Evolutionary conservation across 1,140 invertebrate species (phyloP), one percentile per base, ranked within the genome.

Genomic region (Calliphora vicina): DNA sequence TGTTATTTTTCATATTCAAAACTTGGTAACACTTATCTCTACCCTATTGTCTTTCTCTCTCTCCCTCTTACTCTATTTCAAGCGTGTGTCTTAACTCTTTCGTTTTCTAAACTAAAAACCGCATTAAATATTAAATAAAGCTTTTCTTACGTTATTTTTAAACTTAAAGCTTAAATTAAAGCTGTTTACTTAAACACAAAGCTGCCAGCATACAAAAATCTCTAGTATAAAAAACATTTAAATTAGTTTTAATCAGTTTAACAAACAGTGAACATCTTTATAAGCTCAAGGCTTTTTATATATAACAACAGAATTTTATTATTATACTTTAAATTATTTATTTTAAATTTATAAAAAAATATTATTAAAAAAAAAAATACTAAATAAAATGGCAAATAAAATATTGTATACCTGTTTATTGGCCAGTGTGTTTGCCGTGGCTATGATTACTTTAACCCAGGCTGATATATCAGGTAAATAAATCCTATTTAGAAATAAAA

Each of bases 61-160:
- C n/a, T n/a, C n/a, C n/a, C n/a, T n/a, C n/a, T n/a, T n/a, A n/a
- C n/a, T n/a, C n/a, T n/a, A n/a, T n/a, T n/a, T n/a, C n/a, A 67
- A 67, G 87, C 87, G 88, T 83, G 78, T 84, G 42, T 50, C 71
- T 74, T 29, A 43, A 88, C 86, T 88, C 84, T 86, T 88, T 80
- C 15, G 73, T 29, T 76, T 76, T 50, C 17, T 35, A 5, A 50
- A 50, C 45, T 35, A 35, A n/a, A n/a, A n/a, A n/a, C n/a, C 35
- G 35, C 10, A 5, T 5, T 35, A 5, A 50, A 50, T 10, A 50
- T 43, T 12, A 4, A 35, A 35, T 35, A 35, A 50, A 50, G 45
- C 45, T 50, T 9, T 50, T 50, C 17, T 50, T 50, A 50, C 35
- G 35, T 35, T 35, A 50, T 10, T 6, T 17, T 50, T 50, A 50